Evolutionary conservation across 2,797 vertebrate genomes (phyloP).

Genomic region (Botia kubotai): DNA sequence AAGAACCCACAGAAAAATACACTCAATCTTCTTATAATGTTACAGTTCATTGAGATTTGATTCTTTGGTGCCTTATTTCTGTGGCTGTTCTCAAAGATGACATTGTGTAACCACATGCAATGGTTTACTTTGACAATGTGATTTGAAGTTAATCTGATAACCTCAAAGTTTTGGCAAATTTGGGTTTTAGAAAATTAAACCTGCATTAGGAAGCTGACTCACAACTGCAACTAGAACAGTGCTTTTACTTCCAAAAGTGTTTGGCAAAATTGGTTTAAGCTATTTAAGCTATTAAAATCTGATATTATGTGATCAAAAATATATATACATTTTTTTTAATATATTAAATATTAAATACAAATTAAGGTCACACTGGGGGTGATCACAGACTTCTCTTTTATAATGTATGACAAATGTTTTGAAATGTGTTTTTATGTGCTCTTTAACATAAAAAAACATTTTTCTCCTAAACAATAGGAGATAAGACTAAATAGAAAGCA

Average conservation of each 20-base stretch:
- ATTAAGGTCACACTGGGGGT: too few species aligned
- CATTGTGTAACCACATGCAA: slow-evolving; percentile 7
- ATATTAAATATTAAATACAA: background rate
- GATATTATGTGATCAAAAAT: background rate
- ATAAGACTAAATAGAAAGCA: too few species aligned
- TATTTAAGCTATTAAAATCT: background rate
- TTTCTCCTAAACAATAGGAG: too few species aligned
- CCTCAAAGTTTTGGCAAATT: background rate
- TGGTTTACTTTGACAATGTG: background rate
- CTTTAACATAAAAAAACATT: too few species aligned
- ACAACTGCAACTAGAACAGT: background rate
- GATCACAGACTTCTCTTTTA: too few species aligned
- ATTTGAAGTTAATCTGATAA: slow-evolving; percentile 13
- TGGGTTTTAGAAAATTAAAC: background rate
- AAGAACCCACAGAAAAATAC: slow-evolving; percentile 1
- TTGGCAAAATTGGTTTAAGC: background rate
- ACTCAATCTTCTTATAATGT: background rate
- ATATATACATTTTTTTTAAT: background rate
- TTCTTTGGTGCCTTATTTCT: slow-evolving; percentile 5
- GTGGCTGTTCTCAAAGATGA: too few species aligned
- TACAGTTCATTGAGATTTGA: slow-evolving; percentile 17
- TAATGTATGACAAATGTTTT: too few species aligned
- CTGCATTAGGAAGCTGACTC: too few species aligned
- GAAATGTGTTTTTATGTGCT: too few species aligned
- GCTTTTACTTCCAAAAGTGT: background rate